phyloP scores from a whole-genome alignment of 1,140 invertebrate species.

The Helicoverpa zea region DNA sequence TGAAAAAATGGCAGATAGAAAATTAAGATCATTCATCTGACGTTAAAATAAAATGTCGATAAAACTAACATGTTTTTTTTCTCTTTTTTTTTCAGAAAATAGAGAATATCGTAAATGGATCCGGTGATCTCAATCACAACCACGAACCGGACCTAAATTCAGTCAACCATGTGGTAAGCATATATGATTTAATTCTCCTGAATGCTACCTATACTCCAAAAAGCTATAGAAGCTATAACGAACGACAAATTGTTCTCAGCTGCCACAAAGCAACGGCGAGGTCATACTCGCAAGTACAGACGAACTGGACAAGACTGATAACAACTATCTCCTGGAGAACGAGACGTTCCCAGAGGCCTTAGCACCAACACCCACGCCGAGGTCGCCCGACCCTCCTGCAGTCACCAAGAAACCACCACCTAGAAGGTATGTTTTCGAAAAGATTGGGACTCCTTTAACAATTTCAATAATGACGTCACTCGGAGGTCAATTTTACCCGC shows the following conservation, averaged over 20 bases:
- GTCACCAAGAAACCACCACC: constrained; percentile 60
- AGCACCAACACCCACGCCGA: constrained; percentile 70
- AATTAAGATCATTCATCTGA: too few relatives aligned
- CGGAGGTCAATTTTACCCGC: too few relatives aligned
- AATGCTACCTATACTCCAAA: too few relatives aligned
- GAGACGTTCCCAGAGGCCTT: constrained; percentile 81
- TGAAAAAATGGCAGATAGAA: too few relatives aligned
- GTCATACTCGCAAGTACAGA: constrained; percentile 58
- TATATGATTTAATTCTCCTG: neutral
- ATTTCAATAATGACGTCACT: too few relatives aligned
- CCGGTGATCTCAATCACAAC: constrained; percentile 81
- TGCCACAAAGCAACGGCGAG: constrained; percentile 72
- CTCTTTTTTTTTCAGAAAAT: constrained; percentile 67
- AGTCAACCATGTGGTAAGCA: constrained; percentile 62
- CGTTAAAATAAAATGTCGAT: too few relatives aligned
- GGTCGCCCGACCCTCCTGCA: constrained; percentile 63
- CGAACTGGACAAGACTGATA: constrained; percentile 65
- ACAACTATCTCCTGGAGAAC: constrained; percentile 72
- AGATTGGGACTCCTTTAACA: too few relatives aligned
- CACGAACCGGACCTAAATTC: constrained; percentile 72
- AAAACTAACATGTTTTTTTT: too few relatives aligned
- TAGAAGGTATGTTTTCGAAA: constrained; percentile 58
- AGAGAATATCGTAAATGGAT: constrained; percentile 73
- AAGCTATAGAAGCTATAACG: too few relatives aligned
- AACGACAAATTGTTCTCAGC: constrained; percentile 22